Conservation (phyloP, 2,888 invertebrate species). For the Pterobdella sp. region DNA sequence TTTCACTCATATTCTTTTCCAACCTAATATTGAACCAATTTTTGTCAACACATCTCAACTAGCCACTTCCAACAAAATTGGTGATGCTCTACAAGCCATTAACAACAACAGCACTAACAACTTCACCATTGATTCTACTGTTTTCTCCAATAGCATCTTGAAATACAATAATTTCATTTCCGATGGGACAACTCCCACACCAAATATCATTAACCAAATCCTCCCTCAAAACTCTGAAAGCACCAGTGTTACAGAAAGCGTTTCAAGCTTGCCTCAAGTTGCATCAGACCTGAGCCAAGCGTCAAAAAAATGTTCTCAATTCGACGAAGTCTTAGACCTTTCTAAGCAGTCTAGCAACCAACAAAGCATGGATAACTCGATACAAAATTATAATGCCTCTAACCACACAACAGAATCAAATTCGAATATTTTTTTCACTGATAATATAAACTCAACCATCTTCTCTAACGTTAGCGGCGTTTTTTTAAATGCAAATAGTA, state of each 20-base stretch:
- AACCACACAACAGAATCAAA: not conserved
- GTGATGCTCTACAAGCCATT: slow-evolving; percentile 5
- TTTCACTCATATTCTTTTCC: not conserved
- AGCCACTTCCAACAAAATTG: slow-evolving; percentile 34
- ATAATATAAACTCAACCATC: not conserved
- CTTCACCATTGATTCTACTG: not conserved
- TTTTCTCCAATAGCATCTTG: not conserved
- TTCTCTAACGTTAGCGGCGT: not conserved
- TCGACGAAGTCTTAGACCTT: slow-evolving; percentile 6
- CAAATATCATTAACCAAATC: not conserved
- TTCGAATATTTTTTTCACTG: not conserved
- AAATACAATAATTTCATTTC: not conserved
- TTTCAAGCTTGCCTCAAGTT: slow-evolving; percentile 30
- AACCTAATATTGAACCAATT: not conserved
- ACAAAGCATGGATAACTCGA: not conserved
- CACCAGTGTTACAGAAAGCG: not conserved
- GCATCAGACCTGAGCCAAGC: slow-evolving; percentile 34
- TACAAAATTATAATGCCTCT: not conserved
- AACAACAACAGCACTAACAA: slow-evolving; percentile 20
- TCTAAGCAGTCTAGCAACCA: slow-evolving; percentile 1
- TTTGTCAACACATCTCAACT: not conserved
- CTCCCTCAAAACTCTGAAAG: not conserved
- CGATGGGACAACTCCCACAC: not conserved
- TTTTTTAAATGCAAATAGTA: not conserved
- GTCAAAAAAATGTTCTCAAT: not conserved